Percentiles rank a stretch among this genome's conserved stretches.
Conservation (phyloP, 2,797 vertebrate species). For the Ceryle rudis region DNA sequence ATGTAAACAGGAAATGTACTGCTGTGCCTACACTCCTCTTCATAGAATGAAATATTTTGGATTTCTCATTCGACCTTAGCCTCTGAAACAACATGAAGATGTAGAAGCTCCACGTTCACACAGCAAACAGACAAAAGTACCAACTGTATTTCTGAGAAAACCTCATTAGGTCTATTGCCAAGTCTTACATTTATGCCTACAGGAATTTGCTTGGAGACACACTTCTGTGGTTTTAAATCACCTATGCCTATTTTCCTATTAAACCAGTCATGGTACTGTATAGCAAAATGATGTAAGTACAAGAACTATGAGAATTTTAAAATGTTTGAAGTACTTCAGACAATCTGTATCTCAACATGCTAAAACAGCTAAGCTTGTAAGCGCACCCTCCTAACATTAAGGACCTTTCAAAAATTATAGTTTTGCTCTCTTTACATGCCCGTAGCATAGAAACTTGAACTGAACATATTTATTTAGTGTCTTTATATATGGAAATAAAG, state of each 20-base stretch:
- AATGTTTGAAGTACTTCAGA: not conserved
- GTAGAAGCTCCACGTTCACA: not conserved
- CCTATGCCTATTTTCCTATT: not conserved
- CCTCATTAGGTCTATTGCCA: not conserved
- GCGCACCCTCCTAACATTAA: not conserved
- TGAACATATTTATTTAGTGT: not conserved
- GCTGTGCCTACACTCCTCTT: not conserved
- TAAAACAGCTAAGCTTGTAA: not conserved
- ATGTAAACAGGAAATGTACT: slow-evolving; percentile 59
- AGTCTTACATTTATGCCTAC: not conserved
- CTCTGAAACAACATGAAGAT: slow-evolving; percentile 3
- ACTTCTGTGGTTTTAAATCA: not conserved
- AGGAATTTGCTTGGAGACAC: not conserved
- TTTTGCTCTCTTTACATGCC: not conserved
- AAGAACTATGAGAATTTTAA: not conserved
- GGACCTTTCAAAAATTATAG: not conserved
- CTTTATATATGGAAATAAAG: not conserved
- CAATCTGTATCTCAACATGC: not conserved
- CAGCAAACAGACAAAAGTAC: not conserved
- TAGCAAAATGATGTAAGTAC: not conserved
- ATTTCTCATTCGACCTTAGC: slow-evolving; percentile 35
- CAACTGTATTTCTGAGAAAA: not conserved
- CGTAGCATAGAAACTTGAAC: not conserved
- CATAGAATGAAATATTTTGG: slow-evolving; percentile 30
- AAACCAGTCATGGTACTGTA: not conserved